Base-by-base conservation (phyloP, 2,888 invertebrate genomes). In the Pelosia muscerda region DNA sequence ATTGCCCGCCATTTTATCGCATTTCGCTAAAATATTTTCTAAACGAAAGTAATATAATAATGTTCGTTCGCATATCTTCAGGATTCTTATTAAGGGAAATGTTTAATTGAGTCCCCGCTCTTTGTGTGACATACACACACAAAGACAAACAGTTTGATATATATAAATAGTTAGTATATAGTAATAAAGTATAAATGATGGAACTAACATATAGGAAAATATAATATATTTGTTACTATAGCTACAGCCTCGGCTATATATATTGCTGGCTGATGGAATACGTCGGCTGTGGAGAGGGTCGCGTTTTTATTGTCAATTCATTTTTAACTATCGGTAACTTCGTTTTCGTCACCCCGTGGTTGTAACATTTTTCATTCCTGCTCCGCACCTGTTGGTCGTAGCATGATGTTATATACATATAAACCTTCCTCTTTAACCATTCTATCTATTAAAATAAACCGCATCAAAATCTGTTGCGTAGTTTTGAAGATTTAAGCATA, bases 181-280 rank as follows among this genome's bases (percentile, higher is more conserved):
- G 92, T 91, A 92, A 94, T 94, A 94, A 95, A 95, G 94, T 93
- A 95, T 94, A 95, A 94, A 94, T 94, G 94, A 95, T 95, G 93
- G 90, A 94, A 93, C 91, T 91, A 90, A 92, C 92, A 93, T 94
- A 94, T 93, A 94, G 91, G 90, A 93, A 94, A 93, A 94, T 95
- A 94, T 95, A 92, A 94, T 94, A 94, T 93, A 93, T 94, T 92
- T 92, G 90, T 90, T 88, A 90, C 89, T 90, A 90, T 93, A 93
- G 90, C 90, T 92, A 92, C 89, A 88, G 83, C 84, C 84, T 86
- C 85, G 86, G 90, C 88, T 94, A 92, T 94, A 92, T 92, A 93
- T 92, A 90, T 91, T 88, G 89, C 88, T 84, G 81, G 83, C 85
- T 89, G 89, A 88, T 87, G 87, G 90, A 84, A 84, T 79, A 85